Conservation (phyloP, 1,140 invertebrate genomes). For the Xylocopa sonorina region DNA sequence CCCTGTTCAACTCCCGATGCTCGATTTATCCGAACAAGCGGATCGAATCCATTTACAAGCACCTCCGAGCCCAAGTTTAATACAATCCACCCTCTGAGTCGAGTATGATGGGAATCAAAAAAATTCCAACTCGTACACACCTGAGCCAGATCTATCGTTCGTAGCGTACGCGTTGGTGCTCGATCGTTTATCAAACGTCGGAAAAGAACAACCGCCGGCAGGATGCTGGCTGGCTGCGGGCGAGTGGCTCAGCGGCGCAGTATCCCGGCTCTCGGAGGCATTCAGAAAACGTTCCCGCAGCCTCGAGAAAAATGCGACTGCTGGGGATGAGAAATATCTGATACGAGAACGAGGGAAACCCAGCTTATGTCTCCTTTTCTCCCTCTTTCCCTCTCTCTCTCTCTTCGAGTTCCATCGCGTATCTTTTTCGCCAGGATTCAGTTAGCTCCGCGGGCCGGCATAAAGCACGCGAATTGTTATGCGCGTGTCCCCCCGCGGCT, state of each 20-base stretch:
- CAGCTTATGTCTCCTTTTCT: conserved; percentile 54
- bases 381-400: too few species aligned
- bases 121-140: not conserved
- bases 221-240: not conserved
- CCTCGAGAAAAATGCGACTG: conserved; percentile 53
- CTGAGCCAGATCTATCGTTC: conserved; percentile 11
- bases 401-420: too few species aligned
- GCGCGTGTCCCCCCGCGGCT: conserved; percentile 40
- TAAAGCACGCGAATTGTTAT: conserved; percentile 60
- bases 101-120: not conserved
- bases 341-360: conserved; percentile 51
- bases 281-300: conserved; percentile 13
- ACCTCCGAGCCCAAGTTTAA: too few species aligned
- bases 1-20: not conserved
- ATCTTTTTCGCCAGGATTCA: conserved; percentile 52
- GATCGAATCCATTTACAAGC: not conserved
- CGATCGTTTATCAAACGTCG: conserved; percentile 21
- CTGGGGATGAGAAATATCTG: conserved; percentile 50
- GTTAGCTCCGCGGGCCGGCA: conserved; percentile 31
- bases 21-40: not conserved
- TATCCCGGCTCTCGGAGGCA: not conserved
- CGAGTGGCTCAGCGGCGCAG: conserved; percentile 3
- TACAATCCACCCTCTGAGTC: not conserved
- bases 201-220: conserved; percentile 8
- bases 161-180: too few species aligned